phyloP scores from a whole-genome alignment of 2,888 invertebrate genomes.

The Epiblema foenella region DNA sequence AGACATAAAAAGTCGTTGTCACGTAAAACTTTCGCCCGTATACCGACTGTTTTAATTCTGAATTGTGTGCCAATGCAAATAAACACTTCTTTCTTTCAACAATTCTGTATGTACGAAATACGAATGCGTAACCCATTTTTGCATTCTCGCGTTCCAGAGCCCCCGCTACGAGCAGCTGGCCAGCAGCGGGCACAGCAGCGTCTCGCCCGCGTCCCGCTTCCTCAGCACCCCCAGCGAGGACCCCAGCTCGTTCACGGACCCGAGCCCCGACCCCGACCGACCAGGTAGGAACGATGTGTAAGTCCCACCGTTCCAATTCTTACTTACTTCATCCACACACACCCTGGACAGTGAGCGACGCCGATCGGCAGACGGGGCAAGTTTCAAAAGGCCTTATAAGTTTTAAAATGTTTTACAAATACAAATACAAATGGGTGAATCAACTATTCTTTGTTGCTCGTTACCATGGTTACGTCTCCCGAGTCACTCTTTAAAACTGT shows the following conservation, averaged over 20 bases:
- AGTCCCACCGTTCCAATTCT: constrained; percentile 82
- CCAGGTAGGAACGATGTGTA: constrained; percentile 85
- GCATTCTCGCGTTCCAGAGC: constrained; percentile 62
- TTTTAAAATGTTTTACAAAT: no score
- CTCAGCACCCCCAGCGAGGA: constrained; percentile 75
- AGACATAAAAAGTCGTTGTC: no score
- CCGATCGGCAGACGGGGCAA: not conserved
- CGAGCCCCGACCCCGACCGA: constrained; percentile 76
- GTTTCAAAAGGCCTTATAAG: not conserved
- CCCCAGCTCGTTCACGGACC: constrained; percentile 74
- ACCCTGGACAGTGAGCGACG: constrained; percentile 24
- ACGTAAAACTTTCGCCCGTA: no score
- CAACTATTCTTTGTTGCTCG: no score
- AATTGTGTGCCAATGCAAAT: no score
- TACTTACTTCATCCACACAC: constrained; percentile 57
- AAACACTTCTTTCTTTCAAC: no score
- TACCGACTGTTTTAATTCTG: no score
- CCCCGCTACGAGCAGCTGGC: constrained; percentile 81
- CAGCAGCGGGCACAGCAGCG: constrained; percentile 79
- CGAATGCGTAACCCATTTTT: no score
- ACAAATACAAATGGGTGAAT: no score
- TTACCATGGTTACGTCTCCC: no score
- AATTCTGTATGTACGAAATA: no score
- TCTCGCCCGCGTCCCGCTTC: constrained; percentile 74
- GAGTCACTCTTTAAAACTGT: no score